Percentiles rank a stretch among this genome's conserved stretches.
Evolutionary conservation across 2,113 vertebrate genomes (phyloP).

Genomic region (Dromaius novaehollandiae): DNA sequence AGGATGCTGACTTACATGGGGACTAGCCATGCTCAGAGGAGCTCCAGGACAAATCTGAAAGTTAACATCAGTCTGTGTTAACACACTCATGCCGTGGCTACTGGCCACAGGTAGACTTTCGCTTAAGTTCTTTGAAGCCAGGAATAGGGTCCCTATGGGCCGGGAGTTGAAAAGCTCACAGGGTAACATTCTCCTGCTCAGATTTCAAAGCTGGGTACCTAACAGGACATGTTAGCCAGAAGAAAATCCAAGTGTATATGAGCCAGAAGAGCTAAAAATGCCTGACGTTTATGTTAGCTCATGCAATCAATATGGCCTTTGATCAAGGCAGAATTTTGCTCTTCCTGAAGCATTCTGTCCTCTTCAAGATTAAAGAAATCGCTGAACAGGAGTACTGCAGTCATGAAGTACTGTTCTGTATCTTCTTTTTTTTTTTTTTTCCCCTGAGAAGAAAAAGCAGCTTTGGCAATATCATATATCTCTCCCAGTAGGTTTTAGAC

Average conservation of each 20-base stretch:
- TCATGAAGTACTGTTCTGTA: background rate
- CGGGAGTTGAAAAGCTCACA: background rate
- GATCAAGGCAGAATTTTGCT: background rate
- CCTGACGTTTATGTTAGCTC: too few species aligned
- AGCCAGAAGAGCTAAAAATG: background rate
- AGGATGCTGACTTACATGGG: background rate
- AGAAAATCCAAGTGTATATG: background rate
- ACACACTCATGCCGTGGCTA: background rate
- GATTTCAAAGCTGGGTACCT: background rate
- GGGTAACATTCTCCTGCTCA: background rate
- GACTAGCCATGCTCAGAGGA: background rate
- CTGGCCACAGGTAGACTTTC: background rate
- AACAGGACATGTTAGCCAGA: background rate
- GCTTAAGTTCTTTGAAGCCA: background rate
- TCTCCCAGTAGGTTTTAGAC: background rate
- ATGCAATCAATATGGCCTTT: background rate
- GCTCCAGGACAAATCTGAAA: background rate
- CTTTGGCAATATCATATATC: background rate
- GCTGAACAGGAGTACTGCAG: background rate
- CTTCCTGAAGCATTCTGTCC: background rate
- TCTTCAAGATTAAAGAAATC: background rate
- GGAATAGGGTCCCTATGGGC: background rate
- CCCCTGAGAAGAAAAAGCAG: too few species aligned
- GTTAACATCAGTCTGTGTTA: too few species aligned
- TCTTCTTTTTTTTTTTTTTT: too few species aligned